These are phyloP conservation scores for Buceros bicornis DNA, from an alignment of 2,797 vertebrate genomes.

Conservation along the genomic window DNA sequence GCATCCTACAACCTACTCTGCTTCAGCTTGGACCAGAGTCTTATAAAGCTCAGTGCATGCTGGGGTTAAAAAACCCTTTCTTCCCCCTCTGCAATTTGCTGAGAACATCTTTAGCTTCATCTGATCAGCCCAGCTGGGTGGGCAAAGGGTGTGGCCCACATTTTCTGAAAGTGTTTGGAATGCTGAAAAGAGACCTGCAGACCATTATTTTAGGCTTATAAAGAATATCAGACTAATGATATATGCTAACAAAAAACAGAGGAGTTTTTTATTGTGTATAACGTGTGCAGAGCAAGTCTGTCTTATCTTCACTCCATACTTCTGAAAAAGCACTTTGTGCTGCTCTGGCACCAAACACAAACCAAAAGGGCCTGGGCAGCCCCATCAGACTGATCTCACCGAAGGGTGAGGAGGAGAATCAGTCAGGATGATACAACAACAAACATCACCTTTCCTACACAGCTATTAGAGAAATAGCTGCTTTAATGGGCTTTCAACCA, in stretches of 20 bases:
- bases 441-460: not conserved
- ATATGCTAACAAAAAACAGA: not conserved
- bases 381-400: not conserved
- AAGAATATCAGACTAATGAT: not conserved
- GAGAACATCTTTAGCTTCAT: not conserved
- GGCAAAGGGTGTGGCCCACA: not conserved
- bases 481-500: conserved; percentile 22
- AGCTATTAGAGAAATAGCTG: conserved; percentile 24
- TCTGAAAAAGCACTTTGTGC: not conserved
- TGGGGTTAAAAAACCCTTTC: fast-evolving
- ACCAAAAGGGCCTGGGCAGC: not conserved
- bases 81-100: not conserved
- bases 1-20: not conserved
- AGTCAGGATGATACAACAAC: not conserved
- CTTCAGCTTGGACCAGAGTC: not conserved
- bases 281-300: not conserved
- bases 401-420: not conserved
- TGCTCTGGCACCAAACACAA: not conserved
- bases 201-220: not conserved
- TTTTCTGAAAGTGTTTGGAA: not conserved
- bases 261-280: not conserved
- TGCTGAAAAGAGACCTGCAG: not conserved
- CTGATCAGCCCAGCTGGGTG: not conserved
- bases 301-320: not conserved
- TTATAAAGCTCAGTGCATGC: not conserved